Conservation (phyloP, 1,140 invertebrate genomes). For the Halictus rubicundus region DNA sequence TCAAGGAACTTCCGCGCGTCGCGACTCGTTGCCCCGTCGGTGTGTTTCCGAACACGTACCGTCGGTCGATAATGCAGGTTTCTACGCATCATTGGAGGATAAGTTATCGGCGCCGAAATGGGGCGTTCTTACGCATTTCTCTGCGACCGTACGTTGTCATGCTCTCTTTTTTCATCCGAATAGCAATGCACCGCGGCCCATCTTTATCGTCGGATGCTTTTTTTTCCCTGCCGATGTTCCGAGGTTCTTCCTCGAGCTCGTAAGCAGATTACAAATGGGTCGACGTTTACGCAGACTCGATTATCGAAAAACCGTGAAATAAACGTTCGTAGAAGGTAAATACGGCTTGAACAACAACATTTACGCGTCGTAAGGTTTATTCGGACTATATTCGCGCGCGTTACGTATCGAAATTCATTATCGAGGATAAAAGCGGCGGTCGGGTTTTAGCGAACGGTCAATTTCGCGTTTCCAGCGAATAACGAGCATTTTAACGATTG, state of each 20-base stretch:
- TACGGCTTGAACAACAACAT: not conserved
- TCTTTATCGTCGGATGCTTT: too few species aligned
- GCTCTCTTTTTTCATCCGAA: too few species aligned
- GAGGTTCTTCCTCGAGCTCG: not conserved
- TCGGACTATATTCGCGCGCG: too few species aligned
- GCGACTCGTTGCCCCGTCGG: too few species aligned
- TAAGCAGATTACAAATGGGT: not conserved
- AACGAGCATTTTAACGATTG: too few species aligned
- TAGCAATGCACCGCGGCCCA: too few species aligned
- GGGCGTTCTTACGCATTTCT: too few species aligned
- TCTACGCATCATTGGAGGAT: too few species aligned
- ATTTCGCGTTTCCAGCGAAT: not conserved
- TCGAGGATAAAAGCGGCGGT: not conserved
- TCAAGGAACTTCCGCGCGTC: too few species aligned
- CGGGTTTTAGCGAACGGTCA: not conserved
- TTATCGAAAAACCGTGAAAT: not conserved
- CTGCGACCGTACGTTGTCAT: too few species aligned
- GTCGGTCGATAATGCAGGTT: not conserved
- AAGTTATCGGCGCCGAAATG: too few species aligned
- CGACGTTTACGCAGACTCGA: not conserved
- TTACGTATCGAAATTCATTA: slow-evolving; percentile 8
- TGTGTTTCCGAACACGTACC: not conserved
- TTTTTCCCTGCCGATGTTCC: not conserved
- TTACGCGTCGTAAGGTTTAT: not conserved
- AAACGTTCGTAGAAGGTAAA: not conserved